A percentile compares a stretch with the other conserved stretches of the same genome.
These are phyloP conservation scores for Bombus pyrosoma DNA, from an alignment of 1,140 invertebrate species.

Conservation along the genomic window DNA sequence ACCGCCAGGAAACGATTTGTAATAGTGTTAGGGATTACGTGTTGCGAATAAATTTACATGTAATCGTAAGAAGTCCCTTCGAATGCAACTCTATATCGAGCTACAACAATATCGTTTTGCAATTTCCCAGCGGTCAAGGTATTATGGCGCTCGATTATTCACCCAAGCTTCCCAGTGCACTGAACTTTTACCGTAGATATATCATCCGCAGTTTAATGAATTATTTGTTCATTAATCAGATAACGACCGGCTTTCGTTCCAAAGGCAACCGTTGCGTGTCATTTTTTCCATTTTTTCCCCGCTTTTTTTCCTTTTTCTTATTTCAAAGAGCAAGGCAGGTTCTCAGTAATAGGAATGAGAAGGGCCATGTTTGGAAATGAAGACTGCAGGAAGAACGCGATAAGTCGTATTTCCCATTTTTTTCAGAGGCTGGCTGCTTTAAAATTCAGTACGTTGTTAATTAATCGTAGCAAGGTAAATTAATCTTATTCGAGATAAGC, in stretches of 20 bases:
- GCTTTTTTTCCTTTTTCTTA: background rate
- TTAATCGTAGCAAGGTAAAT: background rate
- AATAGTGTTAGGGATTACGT: conserved; percentile 39
- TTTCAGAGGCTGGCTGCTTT: background rate
- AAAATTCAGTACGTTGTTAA: background rate
- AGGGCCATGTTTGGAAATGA: background rate
- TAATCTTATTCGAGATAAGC: background rate
- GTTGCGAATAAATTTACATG: conserved; percentile 54
- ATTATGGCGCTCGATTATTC: conserved; percentile 15
- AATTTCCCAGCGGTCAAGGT: background rate
- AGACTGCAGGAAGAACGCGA: background rate
- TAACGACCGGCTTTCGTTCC: conserved; percentile 4
- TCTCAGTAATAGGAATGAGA: background rate
- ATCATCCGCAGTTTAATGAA: background rate
- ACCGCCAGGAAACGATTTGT: conserved; percentile 34
- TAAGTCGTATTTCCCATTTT: background rate
- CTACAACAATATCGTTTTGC: conserved; percentile 14
- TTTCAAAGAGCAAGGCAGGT: background rate
- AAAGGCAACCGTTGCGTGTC: background rate
- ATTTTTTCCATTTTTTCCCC: background rate
- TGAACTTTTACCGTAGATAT: background rate
- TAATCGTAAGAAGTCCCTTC: conserved; percentile 10
- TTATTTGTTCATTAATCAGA: conserved; percentile 13
- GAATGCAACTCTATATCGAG: conserved; percentile 6
- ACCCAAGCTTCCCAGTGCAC: background rate